Evolutionary conservation across 2,888 invertebrate species (phyloP).

Genomic region (Sphecodes monilicornis): DNA sequence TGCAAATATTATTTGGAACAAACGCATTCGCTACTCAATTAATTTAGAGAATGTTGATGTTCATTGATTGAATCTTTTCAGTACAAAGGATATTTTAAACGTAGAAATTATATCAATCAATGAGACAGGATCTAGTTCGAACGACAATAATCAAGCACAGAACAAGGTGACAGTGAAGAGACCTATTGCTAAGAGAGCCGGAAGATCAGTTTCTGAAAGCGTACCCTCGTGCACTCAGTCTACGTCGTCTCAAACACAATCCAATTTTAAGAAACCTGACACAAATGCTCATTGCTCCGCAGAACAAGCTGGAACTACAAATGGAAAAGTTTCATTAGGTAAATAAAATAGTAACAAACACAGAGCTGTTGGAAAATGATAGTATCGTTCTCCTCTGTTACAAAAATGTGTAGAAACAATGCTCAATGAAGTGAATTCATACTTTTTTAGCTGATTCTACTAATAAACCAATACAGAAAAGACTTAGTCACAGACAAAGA

Average conservation of each 20-base stretch:
- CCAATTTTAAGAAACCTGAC: slow-evolving; percentile 72
- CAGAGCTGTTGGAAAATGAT: not conserved
- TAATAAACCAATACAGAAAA: slow-evolving; percentile 84
- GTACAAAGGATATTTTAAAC: slow-evolving; percentile 90
- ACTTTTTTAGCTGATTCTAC: slow-evolving; percentile 74
- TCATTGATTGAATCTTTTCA: slow-evolving; percentile 78
- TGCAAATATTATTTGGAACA: not conserved
- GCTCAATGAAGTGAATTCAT: not conserved
- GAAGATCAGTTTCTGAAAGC: slow-evolving; percentile 84
- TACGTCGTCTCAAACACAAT: slow-evolving; percentile 62
- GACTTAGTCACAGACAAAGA: slow-evolving; percentile 78
- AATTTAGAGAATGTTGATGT: not conserved
- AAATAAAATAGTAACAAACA: slow-evolving; percentile 21
- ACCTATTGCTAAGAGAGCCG: slow-evolving; percentile 86
- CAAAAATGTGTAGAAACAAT: slow-evolving; percentile 5
- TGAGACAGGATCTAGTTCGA: slow-evolving; percentile 81
- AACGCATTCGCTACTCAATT: not conserved
- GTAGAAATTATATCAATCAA: slow-evolving; percentile 91
- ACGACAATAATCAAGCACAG: slow-evolving; percentile 80
- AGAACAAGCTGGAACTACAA: slow-evolving; percentile 77
- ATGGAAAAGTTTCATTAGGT: slow-evolving; percentile 77
- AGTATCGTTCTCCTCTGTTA: not conserved
- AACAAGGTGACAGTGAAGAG: slow-evolving; percentile 86
- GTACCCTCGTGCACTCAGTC: slow-evolving; percentile 75
- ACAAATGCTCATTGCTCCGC: slow-evolving; percentile 64